These are phyloP conservation scores for Sebastes paucispinis DNA, from an alignment of 2,797 vertebrate genomes.

Conservation along the genomic window DNA sequence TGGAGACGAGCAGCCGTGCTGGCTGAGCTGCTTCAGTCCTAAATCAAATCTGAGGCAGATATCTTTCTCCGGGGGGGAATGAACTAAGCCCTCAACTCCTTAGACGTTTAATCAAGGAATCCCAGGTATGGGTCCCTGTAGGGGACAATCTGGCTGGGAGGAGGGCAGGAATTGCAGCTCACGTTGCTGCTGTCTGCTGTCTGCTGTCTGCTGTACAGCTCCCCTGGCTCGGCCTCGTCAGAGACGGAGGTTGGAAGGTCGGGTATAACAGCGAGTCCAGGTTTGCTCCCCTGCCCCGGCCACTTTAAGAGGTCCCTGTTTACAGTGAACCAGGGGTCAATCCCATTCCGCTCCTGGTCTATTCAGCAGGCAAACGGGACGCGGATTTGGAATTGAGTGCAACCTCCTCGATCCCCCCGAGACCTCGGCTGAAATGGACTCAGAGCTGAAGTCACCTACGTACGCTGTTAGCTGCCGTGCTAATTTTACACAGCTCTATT, in stretches of 20 bases:
- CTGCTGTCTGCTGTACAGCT: neutral
- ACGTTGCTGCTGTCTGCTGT: neutral
- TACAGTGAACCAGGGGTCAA: slow-evolving; percentile 30
- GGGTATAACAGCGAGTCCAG: neutral
- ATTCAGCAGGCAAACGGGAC: neutral
- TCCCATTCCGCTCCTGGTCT: slow-evolving; percentile 27
- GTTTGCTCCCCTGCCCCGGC: neutral
- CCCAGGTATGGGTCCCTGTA: slow-evolving; percentile 25
- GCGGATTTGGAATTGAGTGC: slow-evolving; percentile 5
- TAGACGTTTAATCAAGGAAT: slow-evolving; percentile 41
- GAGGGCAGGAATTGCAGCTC: neutral
- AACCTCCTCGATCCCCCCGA: neutral
- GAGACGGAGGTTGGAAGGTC: neutral
- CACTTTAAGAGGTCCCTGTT: slow-evolving; percentile 19
- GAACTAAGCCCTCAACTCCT: slow-evolving; percentile 40
- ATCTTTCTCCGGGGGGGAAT: slow-evolving; percentile 26
- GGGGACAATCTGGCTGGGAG: slow-evolving; percentile 1
- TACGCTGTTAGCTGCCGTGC: slow-evolving; percentile 5
- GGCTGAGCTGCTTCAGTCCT: neutral
- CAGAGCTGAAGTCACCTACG: neutral
- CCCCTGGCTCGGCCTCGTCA: neutral
- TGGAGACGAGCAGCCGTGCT: neutral
- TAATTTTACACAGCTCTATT: slow-evolving; percentile 48
- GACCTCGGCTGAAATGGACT: slow-evolving; percentile 7
- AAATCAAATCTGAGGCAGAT: slow-evolving; percentile 43